Base-by-base conservation (phyloP, 2,113 vertebrate genomes). In the Symphodus melops region DNA sequence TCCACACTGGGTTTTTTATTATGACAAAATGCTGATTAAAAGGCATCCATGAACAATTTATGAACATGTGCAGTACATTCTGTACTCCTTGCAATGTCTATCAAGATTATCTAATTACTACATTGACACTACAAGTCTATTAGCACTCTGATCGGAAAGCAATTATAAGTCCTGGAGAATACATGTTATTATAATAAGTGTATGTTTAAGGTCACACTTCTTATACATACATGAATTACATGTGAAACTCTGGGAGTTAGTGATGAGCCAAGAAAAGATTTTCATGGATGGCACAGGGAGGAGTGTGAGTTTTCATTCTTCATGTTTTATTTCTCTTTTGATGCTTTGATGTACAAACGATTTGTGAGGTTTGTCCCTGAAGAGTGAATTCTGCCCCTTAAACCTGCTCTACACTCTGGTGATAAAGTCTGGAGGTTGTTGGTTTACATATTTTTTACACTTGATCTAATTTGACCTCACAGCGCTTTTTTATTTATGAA, bases 291-390 rank as follows among this genome's bases (percentile, higher is more conserved):
- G 28, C 1, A 5, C 14, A 52, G n/a, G 33, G 23, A 46, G 41
- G 46, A 21, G 58, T 61, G 52, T 63, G 44, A 84, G 56, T 48
- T 44, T 23, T 49, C 19, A 14, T 9, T 16, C 74, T 48, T 81
- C 57, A 81, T 83, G 23, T 55, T 57, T 83, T 75, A 84, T 80
- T 72, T 75, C 33, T 44, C 8, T 53, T 33, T 33, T 79, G 51
- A 56, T 8, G 28, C 68, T 88, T 88, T 84, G 81, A 87, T 41
- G 68, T 64, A 10, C 49, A 61, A 78, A 66, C 68, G 57, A 37
- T 55, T 20, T 42, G 56, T 78, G 66, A 72, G 28, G 16, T 66
- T 75, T 48, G 25, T 71, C 67, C 36, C 19, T 20, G 41, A 20
- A 57, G 46, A 51, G 10, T 13, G 11, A 55, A 48, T 56, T 16